phyloP scores from a whole-genome alignment of 2,888 invertebrate species.

The Ischnura elegans region DNA sequence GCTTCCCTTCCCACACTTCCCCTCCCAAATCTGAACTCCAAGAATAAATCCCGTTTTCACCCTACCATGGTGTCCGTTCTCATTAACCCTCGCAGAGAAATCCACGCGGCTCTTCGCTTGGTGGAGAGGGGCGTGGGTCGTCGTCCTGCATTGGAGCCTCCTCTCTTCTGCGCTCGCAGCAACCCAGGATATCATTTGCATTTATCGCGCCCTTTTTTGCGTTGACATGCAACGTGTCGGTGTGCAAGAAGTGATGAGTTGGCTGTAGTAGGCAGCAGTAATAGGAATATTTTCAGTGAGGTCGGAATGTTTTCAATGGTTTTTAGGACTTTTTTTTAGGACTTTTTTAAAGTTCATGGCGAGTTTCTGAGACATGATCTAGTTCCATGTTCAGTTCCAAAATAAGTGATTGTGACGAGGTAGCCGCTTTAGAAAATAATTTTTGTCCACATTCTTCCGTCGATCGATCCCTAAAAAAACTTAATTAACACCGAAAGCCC shows the following conservation, averaged over 20 bases:
- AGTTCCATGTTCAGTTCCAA: too few relatives aligned
- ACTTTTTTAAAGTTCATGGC: too few relatives aligned
- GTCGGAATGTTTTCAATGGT: too few relatives aligned
- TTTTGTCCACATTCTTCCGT: too few relatives aligned
- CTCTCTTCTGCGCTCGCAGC: background rate
- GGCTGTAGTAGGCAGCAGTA: background rate
- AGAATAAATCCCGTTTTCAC: slow-evolving; percentile 12
- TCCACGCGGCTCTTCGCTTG: background rate
- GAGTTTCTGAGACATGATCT: too few relatives aligned
- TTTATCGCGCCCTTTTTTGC: background rate
- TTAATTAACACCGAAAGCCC: too few relatives aligned
- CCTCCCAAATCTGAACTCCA: background rate
- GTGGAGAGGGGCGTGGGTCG: background rate
- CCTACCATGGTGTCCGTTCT: background rate
- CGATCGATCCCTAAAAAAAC: too few relatives aligned
- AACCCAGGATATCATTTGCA: background rate
- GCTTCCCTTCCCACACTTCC: background rate
- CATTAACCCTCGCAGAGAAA: slow-evolving; percentile 32
- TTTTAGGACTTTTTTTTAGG: too few relatives aligned
- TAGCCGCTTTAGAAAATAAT: too few relatives aligned
- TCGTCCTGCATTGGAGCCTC: background rate
- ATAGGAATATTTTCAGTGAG: too few relatives aligned
- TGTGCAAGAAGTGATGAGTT: background rate
- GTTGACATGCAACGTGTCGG: background rate
- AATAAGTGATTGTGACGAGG: too few relatives aligned